A percentile compares a stretch with the other conserved stretches of the same genome.
These are phyloP conservation scores for Olivierus martensii DNA, from an alignment of 1,140 invertebrate genomes.

Conservation along the genomic window DNA sequence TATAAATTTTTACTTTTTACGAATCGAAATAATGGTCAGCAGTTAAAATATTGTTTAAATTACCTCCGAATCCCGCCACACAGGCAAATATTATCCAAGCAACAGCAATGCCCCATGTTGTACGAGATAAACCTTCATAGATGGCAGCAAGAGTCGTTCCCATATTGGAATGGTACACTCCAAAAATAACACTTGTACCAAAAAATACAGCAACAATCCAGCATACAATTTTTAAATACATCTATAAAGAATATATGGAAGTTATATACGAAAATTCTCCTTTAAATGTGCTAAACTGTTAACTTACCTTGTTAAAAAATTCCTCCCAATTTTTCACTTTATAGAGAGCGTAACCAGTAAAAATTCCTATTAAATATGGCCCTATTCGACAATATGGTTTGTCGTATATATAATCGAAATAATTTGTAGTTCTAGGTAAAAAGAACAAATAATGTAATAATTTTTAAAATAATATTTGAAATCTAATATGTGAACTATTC, in stretches of 20 bases:
- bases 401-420: slow-evolving; percentile 71
- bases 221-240: neutral
- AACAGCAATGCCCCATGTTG: slow-evolving; percentile 30
- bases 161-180: slow-evolving; percentile 9
- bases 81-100: slow-evolving; percentile 37
- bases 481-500: no score
- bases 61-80: slow-evolving; percentile 23
- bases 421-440: slow-evolving; percentile 8
- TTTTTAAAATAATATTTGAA: no score
- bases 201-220: slow-evolving; percentile 6
- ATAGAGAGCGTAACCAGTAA: slow-evolving; percentile 32
- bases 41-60: neutral
- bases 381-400: slow-evolving; percentile 39
- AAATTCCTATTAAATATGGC: slow-evolving; percentile 37
- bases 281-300: neutral
- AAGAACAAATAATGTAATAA: slow-evolving; percentile 44
- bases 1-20: neutral
- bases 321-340: slow-evolving; percentile 9
- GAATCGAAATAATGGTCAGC: neutral
- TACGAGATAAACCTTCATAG: slow-evolving; percentile 27
- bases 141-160: slow-evolving; percentile 33
- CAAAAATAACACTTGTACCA: slow-evolving; percentile 9
- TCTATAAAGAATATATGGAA: neutral
- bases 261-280: neutral
- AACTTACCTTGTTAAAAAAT: slow-evolving; percentile 16